These are phyloP conservation scores for Leucophenga varia DNA, from an alignment of 1,140 invertebrate species.

Conservation along the genomic window DNA sequence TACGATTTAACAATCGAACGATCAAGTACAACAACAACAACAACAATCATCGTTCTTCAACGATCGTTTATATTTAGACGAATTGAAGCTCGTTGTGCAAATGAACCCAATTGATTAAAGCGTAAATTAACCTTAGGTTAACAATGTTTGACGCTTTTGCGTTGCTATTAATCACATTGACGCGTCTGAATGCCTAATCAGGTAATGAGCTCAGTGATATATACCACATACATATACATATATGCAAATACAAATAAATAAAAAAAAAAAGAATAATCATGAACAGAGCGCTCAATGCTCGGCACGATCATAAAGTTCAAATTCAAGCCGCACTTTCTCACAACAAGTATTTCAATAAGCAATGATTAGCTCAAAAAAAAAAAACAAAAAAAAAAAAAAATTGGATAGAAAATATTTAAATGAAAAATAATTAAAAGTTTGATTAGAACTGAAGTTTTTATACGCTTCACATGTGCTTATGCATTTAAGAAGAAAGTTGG, in stretches of 20 bases:
- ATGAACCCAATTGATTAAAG: constrained; percentile 54
- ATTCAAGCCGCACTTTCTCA: constrained; percentile 34
- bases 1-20: not conserved
- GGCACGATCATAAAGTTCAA: constrained; percentile 10
- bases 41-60: constrained; percentile 1
- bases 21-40: not conserved
- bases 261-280: too few relatives aligned
- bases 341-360: constrained; percentile 36
- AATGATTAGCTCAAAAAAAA: constrained; percentile 45
- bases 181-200: constrained; percentile 51
- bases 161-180: constrained; percentile 47
- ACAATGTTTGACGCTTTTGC: constrained; percentile 49
- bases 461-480: too few relatives aligned
- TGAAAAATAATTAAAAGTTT: too few relatives aligned
- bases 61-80: not conserved
- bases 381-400: too few relatives aligned
- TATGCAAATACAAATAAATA: too few relatives aligned
- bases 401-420: too few relatives aligned
- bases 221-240: too few relatives aligned
- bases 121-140: constrained; percentile 53
- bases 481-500: too few relatives aligned
- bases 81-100: constrained; percentile 29
- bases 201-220: constrained; percentile 37
- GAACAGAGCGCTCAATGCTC: not conserved
- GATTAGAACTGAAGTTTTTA: too few relatives aligned